Percentiles rank a stretch among this genome's conserved stretches.
phyloP scores from a whole-genome alignment of 1,140 invertebrate species.

The Antheraea pernyi region DNA sequence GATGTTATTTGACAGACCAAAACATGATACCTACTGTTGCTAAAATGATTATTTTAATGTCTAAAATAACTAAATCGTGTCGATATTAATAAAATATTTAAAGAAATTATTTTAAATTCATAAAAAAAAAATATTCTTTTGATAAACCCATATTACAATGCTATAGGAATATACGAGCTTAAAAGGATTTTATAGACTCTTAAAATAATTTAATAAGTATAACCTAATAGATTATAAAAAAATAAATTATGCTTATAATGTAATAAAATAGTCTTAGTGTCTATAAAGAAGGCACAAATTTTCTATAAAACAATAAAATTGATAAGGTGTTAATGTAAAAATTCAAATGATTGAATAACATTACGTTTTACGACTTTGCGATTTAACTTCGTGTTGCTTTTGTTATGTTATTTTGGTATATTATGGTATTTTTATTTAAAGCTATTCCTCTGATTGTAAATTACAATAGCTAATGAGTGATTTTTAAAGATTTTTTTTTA shows the following conservation, averaged over 20 bases:
- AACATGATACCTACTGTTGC: too few relatives aligned
- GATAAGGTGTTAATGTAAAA: constrained; percentile 1
- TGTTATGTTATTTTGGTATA: background rate
- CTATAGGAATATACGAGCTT: background rate
- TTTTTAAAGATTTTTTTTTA: too few relatives aligned
- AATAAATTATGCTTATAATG: background rate
- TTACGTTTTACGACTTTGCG: background rate
- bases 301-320: background rate
- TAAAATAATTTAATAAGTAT: background rate
- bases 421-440: background rate
- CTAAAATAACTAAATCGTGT: too few relatives aligned
- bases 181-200: background rate
- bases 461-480: too few relatives aligned
- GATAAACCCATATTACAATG: background rate
- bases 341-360: background rate
- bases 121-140: background rate
- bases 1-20: too few relatives aligned
- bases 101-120: background rate
- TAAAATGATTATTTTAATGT: too few relatives aligned
- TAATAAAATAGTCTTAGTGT: background rate
- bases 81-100: background rate
- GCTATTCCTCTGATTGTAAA: too few relatives aligned
- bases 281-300: background rate
- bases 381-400: background rate
- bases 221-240: too few relatives aligned